Conservation (phyloP, 1,140 invertebrate species). For the Cydia fagiglandana region DNA sequence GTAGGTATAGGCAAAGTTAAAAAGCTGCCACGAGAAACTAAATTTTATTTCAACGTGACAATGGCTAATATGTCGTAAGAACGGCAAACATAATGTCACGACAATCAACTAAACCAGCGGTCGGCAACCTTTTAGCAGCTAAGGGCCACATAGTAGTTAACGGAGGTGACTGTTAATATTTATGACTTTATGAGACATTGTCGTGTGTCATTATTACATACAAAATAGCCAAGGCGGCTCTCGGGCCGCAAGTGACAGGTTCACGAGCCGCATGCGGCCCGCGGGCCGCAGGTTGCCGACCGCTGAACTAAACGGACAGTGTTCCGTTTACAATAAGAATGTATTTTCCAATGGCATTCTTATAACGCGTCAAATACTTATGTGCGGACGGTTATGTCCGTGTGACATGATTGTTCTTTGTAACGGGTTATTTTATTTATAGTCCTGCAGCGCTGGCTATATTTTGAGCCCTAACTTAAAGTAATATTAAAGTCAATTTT, state of each 20-base stretch:
- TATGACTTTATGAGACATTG: no score
- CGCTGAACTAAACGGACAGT: background rate
- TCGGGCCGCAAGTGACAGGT: no score
- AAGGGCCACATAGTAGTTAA: no score
- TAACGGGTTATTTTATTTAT: background rate
- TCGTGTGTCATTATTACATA: no score
- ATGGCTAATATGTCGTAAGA: background rate
- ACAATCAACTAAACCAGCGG: background rate
- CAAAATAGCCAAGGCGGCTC: no score
- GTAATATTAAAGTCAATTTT: no score
- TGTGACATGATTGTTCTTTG: background rate
- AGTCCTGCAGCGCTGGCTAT: no score
- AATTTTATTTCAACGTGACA: background rate
- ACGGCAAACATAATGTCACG: background rate
- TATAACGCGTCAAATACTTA: background rate
- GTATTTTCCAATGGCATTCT: background rate
- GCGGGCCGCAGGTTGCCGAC: no score
- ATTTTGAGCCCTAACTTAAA: no score
- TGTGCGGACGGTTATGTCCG: background rate
- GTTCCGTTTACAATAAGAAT: conserved; percentile 6
- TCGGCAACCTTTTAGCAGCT: no score
- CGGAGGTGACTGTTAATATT: no score
- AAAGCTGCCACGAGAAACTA: background rate
- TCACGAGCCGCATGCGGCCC: no score
- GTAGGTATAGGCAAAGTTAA: background rate